These are phyloP conservation scores for Hetaerina americana DNA, from an alignment of 1,140 invertebrate genomes.

Conservation along the genomic window DNA sequence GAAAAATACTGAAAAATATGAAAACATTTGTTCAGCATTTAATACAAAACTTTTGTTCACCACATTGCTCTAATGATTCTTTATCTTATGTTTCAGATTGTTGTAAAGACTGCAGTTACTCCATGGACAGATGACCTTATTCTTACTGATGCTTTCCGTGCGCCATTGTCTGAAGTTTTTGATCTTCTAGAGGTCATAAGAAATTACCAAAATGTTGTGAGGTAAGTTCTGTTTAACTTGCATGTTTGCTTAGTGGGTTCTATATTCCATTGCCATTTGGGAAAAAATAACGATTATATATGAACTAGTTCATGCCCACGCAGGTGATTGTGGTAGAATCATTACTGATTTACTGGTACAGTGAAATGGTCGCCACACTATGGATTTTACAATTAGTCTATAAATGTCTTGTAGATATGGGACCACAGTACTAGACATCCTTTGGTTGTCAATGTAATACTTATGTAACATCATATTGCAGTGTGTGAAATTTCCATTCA, in stretches of 20 bases:
- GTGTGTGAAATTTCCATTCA: no score
- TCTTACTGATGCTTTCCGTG: conserved; percentile 76
- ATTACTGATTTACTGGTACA: neutral
- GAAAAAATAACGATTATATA: no score
- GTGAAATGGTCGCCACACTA: neutral
- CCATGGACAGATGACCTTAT: conserved; percentile 73
- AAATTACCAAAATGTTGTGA: conserved; percentile 55
- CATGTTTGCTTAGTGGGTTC: conserved; percentile 6
- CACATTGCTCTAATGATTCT: neutral
- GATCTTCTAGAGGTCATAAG: conserved; percentile 69
- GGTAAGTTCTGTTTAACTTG: neutral
- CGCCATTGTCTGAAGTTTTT: conserved; percentile 75
- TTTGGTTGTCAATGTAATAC: no score
- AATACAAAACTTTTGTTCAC: no score
- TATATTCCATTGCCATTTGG: neutral
- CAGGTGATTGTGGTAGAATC: no score
- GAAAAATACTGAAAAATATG: no score
- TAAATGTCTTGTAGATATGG: no score
- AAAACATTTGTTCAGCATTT: no score
- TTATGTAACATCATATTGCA: no score
- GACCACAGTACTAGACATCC: no score
- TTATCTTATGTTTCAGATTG: conserved; percentile 27
- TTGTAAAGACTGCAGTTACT: conserved; percentile 53
- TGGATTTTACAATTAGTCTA: no score
- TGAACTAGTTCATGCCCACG: no score